Base-by-base conservation (phyloP, 2,113 vertebrate species). In the Carassius carassius region DNA sequence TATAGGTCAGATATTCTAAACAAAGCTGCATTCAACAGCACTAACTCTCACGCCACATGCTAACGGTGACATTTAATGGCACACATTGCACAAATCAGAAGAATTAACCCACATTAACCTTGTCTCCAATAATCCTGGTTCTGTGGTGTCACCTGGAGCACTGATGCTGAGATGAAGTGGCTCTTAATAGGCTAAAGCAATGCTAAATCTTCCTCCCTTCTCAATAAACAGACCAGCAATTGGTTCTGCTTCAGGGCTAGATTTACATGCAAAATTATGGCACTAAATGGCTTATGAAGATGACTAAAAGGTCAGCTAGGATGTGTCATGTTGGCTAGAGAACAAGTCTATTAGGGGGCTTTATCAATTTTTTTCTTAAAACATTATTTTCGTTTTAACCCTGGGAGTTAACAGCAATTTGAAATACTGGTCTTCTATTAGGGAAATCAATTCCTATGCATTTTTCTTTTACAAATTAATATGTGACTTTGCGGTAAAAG, bases 201-300 rank as follows among this genome's bases (percentile, higher is more conserved):
- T 80, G 75, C 44, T 76, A 84, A 84, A 81, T 86, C 85, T 86
- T 74, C 85, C 58, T 84, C 78, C 25, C 56, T 82, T 81, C n/a
- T 70, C 87, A 90, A 91, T 87, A 51, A 91, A 90, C 88, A 92
- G 89, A 90, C 93, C 86, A 84, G 88, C 90, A 91, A 93, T 92
- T 93, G 93, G 91, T 91, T 94, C 92, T 87, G 92, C 91, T 93
- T 89, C 84, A 47, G 88, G 88, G 88, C 84, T 78, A 87, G 90
- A 93, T 92, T 89, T 90, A 87, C 92, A 92, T 92, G 91, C 89
- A 88, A 90, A 92, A 93, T 92, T 88, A 93, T 89, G 74, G 54
- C 81, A 89, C 90, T 90, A 88, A 89, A 86, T 94, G 91, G 94
- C 94, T 95, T 93, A 95, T 94, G 90, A 93, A 92, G 90, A 93